Evolutionary conservation across 2,888 invertebrate species (phyloP).

Genomic region (Acleris cristana): DNA sequence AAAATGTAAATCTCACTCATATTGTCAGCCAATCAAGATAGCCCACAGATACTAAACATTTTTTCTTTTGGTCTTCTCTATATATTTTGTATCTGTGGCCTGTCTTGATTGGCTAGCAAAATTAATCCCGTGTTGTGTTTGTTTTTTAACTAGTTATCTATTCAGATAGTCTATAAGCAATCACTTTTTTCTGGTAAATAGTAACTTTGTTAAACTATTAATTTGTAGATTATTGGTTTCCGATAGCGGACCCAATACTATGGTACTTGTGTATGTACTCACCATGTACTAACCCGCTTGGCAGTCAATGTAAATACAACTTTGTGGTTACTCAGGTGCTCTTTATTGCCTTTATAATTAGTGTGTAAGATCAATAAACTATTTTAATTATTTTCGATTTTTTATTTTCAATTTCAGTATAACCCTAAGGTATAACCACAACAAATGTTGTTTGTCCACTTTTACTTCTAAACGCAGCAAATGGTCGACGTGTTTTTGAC

Average conservation of each 20-base stretch:
- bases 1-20: background rate
- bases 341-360: constrained; percentile 41
- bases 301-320: constrained; percentile 29
- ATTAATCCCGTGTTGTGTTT: too few relatives aligned
- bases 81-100: too few relatives aligned
- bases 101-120: too few relatives aligned
- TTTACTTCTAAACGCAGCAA: too few relatives aligned
- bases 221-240: constrained; percentile 2
- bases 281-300: constrained; percentile 5
- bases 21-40: too few relatives aligned
- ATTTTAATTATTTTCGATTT: constrained; percentile 42
- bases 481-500: too few relatives aligned
- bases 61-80: too few relatives aligned
- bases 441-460: too few relatives aligned
- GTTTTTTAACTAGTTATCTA: too few relatives aligned
- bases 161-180: background rate
- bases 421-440: too few relatives aligned
- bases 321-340: constrained; percentile 45
- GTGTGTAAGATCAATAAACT: constrained; percentile 44
- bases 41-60: too few relatives aligned
- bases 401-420: background rate
- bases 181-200: background rate
- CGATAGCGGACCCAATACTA: constrained; percentile 26
- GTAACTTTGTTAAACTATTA: background rate
- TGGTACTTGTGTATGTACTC: background rate